These are phyloP conservation scores for Montifringilla adamsi DNA, from an alignment of 2,113 vertebrate genomes.

Conservation along the genomic window DNA sequence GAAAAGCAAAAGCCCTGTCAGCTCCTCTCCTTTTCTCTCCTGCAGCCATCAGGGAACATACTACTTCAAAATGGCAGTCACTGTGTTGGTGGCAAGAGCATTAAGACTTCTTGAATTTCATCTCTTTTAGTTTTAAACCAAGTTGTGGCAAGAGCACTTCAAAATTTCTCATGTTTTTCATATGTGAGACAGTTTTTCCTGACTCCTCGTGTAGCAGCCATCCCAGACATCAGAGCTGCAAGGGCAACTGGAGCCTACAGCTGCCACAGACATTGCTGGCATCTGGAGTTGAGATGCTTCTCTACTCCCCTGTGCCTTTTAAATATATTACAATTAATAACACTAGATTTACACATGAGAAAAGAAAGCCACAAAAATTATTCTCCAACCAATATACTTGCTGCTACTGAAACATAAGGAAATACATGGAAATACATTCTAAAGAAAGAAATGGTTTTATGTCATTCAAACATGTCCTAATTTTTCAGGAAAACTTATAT, in stretches of 20 bases:
- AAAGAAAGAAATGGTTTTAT: neutral
- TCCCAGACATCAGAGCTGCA: neutral
- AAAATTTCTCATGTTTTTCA: neutral
- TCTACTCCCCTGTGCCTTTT: neutral
- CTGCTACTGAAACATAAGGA: neutral
- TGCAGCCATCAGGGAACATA: fast-evolving
- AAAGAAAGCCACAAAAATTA: neutral
- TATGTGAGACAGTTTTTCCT: neutral
- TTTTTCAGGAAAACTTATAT: constrained; percentile 5
- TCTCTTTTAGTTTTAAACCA: neutral
- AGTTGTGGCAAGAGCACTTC: neutral
- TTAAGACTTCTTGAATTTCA: neutral
- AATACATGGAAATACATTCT: neutral
- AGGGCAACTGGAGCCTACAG: neutral
- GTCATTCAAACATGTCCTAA: neutral
- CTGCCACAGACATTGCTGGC: neutral
- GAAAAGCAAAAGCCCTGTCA: neutral
- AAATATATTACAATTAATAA: neutral
- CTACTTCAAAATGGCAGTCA: fast-evolving
- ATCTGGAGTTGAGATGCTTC: neutral
- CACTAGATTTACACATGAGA: neutral
- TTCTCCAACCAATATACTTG: neutral
- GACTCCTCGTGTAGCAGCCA: neutral
- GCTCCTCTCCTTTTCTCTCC: neutral
- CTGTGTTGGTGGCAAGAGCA: neutral